Conservation (phyloP, 2,113 vertebrate genomes). For the Origma solitaria region DNA sequence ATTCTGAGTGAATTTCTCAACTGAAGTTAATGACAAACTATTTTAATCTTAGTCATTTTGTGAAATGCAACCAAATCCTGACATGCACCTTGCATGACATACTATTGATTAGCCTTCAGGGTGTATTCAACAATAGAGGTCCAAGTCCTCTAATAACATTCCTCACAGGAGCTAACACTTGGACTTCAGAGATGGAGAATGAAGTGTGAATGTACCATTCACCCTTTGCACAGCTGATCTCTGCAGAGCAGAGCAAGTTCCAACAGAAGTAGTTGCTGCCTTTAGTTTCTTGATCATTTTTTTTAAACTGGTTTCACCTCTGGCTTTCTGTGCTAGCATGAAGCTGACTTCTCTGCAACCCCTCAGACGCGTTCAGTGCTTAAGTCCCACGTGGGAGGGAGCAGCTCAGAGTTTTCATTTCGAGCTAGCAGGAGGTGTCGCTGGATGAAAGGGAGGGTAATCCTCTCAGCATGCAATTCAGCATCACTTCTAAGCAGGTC, state of each 20-base stretch:
- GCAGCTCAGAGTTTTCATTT: background rate
- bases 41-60: background rate
- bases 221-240: background rate
- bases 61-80: background rate
- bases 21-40: background rate
- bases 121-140: background rate
- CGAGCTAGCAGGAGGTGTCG: background rate
- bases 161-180: background rate
- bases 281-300: background rate
- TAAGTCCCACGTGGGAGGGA: background rate
- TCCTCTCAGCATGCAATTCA: background rate
- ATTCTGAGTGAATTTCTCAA: background rate
- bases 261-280: background rate
- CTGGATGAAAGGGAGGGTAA: background rate
- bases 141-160: background rate
- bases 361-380: background rate
- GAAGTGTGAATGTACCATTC: background rate
- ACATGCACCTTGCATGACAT: rapidly evolving
- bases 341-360: background rate
- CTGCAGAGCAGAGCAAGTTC: background rate
- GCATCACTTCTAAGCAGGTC: background rate
- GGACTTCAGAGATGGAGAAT: background rate
- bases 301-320: background rate
- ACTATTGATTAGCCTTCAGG: background rate
- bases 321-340: background rate